Base-by-base conservation (phyloP, 2,797 vertebrate genomes). In the Squalus acanthias region DNA sequence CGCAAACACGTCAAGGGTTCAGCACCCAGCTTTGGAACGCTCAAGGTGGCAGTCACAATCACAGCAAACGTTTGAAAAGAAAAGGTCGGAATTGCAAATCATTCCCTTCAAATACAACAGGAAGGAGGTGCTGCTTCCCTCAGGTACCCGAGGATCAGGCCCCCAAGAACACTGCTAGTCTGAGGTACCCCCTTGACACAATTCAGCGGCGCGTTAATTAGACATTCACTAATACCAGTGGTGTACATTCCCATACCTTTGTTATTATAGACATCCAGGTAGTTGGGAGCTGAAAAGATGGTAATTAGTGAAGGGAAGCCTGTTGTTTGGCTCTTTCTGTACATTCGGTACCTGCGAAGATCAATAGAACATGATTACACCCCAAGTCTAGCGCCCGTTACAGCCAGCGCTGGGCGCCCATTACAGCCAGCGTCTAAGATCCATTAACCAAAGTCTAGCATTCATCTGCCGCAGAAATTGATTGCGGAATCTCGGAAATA, bases 211-310 rank as follows among this genome's bases (percentile, higher is more conserved):
- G 46, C 79, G 8, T 85, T 85, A 22, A 50, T 85, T 24, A 7
- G 22, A 17, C 20, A 85, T 8, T 0, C 17, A 50, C 3, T 24
- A 9, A 85, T 9, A 22, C 7, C 22, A 3, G 17, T 46, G 7
- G 65, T 3, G 7, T 46, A 2, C 70, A 22, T n/a, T 74, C 96
- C 96, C 98, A 98, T 97, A 99, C 99, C 99, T 99, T 99, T 99
- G 98, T 99, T 99, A 98, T 99, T 99, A 99, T 99, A 99, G 98
- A 99, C 99, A 98, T 99, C 99, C 99, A 99, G 98, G 98, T 99
- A 99, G 98, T 99, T 99, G 98, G 99, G 99, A 97, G 99, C 99
- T 97, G 99, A 99, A 98, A 99, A 99, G 98, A 99, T 99, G 97
- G 99, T 99, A 96, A 99, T 99, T 97, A 99, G 98, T 50, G 99